Evolutionary conservation across 2,888 invertebrate species (phyloP), one percentile per base, ranked within the genome.

Genomic region (Marasmarcha lunaedactyla): DNA sequence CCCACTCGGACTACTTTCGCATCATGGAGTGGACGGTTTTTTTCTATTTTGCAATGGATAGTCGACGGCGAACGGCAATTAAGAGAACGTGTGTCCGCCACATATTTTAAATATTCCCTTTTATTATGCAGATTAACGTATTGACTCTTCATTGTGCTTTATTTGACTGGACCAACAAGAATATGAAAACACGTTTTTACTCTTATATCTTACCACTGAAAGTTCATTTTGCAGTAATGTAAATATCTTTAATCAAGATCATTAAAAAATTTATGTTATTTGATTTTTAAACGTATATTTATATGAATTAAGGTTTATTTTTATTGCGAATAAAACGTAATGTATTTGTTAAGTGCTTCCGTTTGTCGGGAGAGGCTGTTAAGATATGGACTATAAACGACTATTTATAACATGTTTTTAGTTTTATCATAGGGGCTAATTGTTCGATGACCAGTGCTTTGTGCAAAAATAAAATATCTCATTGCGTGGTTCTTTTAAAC

Each of bases 121-220:
- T 79, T 77, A 71, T 78, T 69, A 81, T 81, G 81, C 68, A 79
- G 63, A 81, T 79, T 70, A 71, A 62, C 72, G 70, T 73, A 74
- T 77, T 77, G 78, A 77, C 72, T 71, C 55, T 59, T 49, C 43
- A 46, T 46, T 47, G 46, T 44, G 47, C 55, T 51, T 48, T 48
- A 46, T 49, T 54, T 49, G 43, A 45, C 51, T 49, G 52, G 50
- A 50, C 50, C 35, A 30, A 7, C 20, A 3, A 20, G n/a, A 35
- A 30, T 40, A 34, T 39, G 35, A 40, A 27, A 11, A 20, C 36
- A 33, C 39, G 34, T 38, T 20, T 20, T 20, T 20, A 20, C 3
- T 20, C 20, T 20, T 20, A 20, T 20, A 7, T 7, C 7, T 7
- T 20, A 7, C 3, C 20, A 5, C 20, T 3, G 3, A 20, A 7